Percentiles rank a stretch among this genome's conserved stretches.
Evolutionary conservation across 2,888 invertebrate species (phyloP).

Genomic region (Protodeltote pygarga): DNA sequence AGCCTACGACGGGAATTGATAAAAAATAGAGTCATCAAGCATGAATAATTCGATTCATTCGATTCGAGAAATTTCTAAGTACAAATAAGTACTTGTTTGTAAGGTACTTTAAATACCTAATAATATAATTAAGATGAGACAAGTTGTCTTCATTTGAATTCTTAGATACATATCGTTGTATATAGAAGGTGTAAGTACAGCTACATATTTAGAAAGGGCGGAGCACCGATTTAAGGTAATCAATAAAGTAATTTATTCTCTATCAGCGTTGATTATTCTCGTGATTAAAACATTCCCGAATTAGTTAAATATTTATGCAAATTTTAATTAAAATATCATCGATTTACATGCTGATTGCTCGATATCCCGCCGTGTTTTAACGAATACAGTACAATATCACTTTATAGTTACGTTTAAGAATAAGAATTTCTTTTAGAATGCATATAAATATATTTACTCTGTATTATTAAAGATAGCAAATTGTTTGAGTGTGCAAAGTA

Average conservation of each 20-base stretch:
- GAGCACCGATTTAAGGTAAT: conserved; percentile 20
- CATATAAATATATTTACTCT: neutral
- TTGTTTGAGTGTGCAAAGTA: conserved; percentile 33
- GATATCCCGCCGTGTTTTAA: conserved; percentile 25
- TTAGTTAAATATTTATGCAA: conserved; percentile 43
- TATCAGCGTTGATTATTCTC: conserved; percentile 22
- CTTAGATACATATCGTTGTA: neutral
- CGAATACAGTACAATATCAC: conserved; percentile 1
- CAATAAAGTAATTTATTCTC: conserved; percentile 31
- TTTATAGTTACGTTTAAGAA: conserved; percentile 7
- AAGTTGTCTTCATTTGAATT: conserved; percentile 22
- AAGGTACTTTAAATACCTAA: too few relatives aligned
- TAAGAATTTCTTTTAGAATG: conserved; percentile 16
- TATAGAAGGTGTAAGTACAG: neutral
- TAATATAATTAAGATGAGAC: neutral
- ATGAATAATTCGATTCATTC: too few relatives aligned
- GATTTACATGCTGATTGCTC: conserved; percentile 34
- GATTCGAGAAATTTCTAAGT: neutral
- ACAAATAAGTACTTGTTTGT: neutral
- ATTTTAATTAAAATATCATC: conserved; percentile 37
- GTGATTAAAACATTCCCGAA: conserved; percentile 40
- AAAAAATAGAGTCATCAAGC: too few relatives aligned
- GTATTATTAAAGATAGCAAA: conserved; percentile 6
- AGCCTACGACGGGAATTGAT: too few relatives aligned
- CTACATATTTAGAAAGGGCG: conserved; percentile 19